A percentile compares a stretch with the other conserved stretches of the same genome.
phyloP scores from a whole-genome alignment of 2,888 invertebrate genomes.

The Cerastis rubricosa region DNA sequence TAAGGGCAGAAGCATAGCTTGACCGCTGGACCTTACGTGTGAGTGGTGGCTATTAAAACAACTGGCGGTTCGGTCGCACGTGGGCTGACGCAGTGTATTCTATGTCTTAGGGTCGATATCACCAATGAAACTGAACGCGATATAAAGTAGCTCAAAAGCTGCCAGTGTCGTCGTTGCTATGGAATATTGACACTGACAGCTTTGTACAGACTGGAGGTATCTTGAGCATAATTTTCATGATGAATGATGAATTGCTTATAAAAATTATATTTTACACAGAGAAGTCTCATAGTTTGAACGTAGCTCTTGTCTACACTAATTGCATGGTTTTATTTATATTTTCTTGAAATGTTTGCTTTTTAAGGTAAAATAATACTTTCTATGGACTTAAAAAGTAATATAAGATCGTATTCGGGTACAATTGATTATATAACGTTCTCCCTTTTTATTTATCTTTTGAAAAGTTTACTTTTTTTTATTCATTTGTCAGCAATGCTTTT shows the following conservation, averaged over 20 bases:
- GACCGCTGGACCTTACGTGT: background rate
- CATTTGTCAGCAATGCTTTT: background rate
- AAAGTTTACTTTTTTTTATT: background rate
- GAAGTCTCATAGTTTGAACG: background rate
- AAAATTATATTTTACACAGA: background rate
- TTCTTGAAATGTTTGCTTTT: conserved; percentile 10
- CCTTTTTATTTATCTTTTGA: background rate
- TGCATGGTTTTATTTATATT: conserved; percentile 5
- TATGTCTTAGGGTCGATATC: background rate
- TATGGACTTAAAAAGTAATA: too few species aligned
- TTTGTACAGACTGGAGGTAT: background rate
- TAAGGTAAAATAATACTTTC: conserved; percentile 10
- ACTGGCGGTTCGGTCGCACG: background rate
- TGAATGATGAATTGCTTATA: conserved; percentile 1
- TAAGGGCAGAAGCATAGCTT: conserved; percentile 1
- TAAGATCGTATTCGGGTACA: background rate
- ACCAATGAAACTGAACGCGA: too few species aligned
- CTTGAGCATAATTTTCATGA: too few species aligned
- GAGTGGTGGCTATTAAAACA: background rate
- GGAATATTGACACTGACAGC: too few species aligned
- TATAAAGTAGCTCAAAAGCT: too few species aligned
- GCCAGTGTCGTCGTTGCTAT: background rate
- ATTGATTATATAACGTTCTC: background rate
- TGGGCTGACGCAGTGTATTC: too few species aligned
- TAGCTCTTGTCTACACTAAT: background rate